Conservation (phyloP, 2,113 vertebrate species). For the Caretta caretta region DNA sequence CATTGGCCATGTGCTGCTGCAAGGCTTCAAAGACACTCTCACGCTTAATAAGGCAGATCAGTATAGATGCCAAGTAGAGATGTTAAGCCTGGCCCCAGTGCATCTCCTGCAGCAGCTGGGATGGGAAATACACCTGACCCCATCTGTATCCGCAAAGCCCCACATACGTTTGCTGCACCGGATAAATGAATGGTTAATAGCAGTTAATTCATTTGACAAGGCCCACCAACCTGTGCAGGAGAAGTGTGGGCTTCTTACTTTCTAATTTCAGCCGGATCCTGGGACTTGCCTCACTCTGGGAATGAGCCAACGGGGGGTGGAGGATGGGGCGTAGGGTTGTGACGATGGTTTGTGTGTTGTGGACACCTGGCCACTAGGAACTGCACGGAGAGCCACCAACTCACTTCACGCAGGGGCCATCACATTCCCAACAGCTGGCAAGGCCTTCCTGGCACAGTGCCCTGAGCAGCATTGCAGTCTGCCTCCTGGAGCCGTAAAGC, state of each 20-base stretch:
- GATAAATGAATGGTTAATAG: neutral
- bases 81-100: neutral
- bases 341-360: neutral
- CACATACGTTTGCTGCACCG: fast-evolving
- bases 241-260: neutral
- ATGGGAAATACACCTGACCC: neutral
- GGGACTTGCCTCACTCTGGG: neutral
- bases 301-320: neutral
- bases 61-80: neutral
- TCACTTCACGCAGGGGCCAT: neutral
- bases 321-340: no score
- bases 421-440: neutral
- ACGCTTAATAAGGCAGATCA: neutral
- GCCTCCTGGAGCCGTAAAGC: no score
- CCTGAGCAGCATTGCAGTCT: neutral
- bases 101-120: neutral
- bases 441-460: neutral
- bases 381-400: neutral
- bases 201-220: neutral
- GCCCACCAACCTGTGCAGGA: neutral
- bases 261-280: neutral
- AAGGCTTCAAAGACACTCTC: neutral
- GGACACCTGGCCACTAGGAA: neutral
- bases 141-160: neutral
- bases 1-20: neutral